Evolutionary conservation across 2,888 invertebrate species (phyloP).

Genomic region (Ornithoptera alexandrae): DNA sequence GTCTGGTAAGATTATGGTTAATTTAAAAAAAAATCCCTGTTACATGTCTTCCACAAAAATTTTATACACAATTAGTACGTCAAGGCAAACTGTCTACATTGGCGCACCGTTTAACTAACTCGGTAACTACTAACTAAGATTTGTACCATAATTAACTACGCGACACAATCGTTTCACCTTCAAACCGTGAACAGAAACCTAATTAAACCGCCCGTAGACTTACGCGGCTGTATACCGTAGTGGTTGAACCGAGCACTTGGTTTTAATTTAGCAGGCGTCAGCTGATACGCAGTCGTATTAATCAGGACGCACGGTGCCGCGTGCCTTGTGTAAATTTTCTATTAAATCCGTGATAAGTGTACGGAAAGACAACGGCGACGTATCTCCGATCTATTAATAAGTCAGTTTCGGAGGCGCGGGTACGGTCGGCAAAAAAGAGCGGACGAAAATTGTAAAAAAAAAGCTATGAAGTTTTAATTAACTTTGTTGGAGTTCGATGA

Average conservation of each 20-base stretch:
- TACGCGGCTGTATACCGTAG: constrained; percentile 36
- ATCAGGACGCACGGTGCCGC: constrained; percentile 58
- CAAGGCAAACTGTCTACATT: neutral
- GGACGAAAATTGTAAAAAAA: constrained; percentile 28
- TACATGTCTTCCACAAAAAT: too few relatives aligned
- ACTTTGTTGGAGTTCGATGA: constrained; percentile 32
- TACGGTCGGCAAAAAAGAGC: constrained; percentile 36
- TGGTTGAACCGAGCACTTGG: constrained; percentile 55
- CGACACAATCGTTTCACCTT: constrained; percentile 20
- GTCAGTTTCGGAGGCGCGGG: constrained; percentile 58
- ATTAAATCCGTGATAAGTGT: constrained; percentile 68
- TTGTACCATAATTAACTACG: constrained; percentile 24
- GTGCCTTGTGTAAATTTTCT: constrained; percentile 72
- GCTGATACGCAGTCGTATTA: constrained; percentile 65
- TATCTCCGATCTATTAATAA: constrained; percentile 78
- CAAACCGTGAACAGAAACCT: constrained; percentile 30
- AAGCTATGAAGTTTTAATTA: constrained; percentile 30
- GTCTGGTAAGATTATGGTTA: too few relatives aligned
- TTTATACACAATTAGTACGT: too few relatives aligned
- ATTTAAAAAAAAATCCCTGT: too few relatives aligned
- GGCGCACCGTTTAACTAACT: constrained; percentile 8
- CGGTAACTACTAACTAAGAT: constrained; percentile 11
- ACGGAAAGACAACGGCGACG: constrained; percentile 66
- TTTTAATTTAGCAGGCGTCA: constrained; percentile 63
- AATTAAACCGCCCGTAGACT: constrained; percentile 38